Evolutionary conservation across 1,140 invertebrate species (phyloP), one percentile per base, ranked within the genome.

Genomic region (Aethina tumida): DNA sequence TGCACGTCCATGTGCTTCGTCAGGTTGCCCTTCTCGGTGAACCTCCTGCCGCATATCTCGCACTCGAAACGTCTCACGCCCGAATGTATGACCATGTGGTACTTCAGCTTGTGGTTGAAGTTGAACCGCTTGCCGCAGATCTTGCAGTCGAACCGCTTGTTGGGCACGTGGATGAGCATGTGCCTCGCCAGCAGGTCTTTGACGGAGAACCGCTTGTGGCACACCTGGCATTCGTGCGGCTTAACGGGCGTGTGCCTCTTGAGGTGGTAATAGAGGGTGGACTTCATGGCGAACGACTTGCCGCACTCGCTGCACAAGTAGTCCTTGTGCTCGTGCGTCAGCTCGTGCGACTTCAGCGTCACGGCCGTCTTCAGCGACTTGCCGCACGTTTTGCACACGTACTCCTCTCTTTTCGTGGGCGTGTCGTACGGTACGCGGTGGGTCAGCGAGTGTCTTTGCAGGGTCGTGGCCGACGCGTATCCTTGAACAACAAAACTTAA

Each of bases 221-320:
- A 83, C n/a, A 73, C 62, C 6, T 66, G 57, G 59, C 81, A 84
- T 30, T 76, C 67, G 56, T 75, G 81, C 3, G 79, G 79, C 50
- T 78, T 80, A 49, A 81, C 77, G 1, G 78, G 77, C 0, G 77
- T 79, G 45, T 82, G 77, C 24, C 66, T 69, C 10, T 76, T 60
- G 73, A 80, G 77, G 50, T 83, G 80, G 10, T 40, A 25, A 13
- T 45, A 41, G 9, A 53, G 33, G 26, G 43, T 41, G 7, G 39
- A 13, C n/a, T 41, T 45, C n/a, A 45, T 45, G 3, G 45, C 48
- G 9, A 50, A 32, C 32, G 38, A 35, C 35, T 53, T 50, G 5
- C 47, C 53, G 20, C 55, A 57, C n/a, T n/a, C n/a, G n/a, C n/a
- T n/a, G n/a, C n/a, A n/a, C n/a, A n/a, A n/a, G n/a, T n/a, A n/a